Base-by-base conservation (phyloP, 2,113 vertebrate genomes). In the Chunga burmeisteri region DNA sequence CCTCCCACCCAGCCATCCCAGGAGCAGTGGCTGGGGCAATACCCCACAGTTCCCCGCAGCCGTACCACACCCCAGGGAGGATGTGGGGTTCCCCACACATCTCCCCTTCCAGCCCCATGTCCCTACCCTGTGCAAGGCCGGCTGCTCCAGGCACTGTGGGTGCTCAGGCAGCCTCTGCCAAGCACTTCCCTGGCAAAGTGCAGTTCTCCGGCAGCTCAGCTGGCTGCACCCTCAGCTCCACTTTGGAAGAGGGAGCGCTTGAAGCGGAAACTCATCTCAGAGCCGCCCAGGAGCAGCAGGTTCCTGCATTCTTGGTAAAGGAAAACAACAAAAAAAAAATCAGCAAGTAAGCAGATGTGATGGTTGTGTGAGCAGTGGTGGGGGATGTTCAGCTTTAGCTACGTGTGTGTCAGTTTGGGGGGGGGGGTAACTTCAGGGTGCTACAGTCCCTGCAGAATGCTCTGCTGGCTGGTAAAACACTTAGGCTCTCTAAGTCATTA, bases 131-230 rank as follows among this genome's bases (percentile, higher is more conserved):
- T 0, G 2, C 34, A 1, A 7, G 26, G 9, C 11, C 4, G 2
- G 49, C 53, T 21, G 46, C 75, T 40, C 15, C 5, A 3, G n/a
- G 40, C 26, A 16, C 36, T 26, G 29, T 52, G 27, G 53, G 47
- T 4, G 55, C 77, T 66, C n/a, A 65, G 5, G 62, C 11, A 22
- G 65, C 27, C 62, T n/a, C 63, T 56, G 63, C 74, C 74, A 6
- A 30, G 55, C 0, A 0, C 21, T 34, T 16, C 8, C 44, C 56
- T 1, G 6, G 29, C 0, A 0, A 11, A 4, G 5, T 30, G 65
- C 36, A n/a, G 52, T 16, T 81, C 82, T 14, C 50, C 2, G 0
- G 58, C 11, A 0, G 62, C 66, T 71, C 68, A 0, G 34, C 40
- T 71, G 80, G 92, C 84, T 94, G 86, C 91, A 44, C 65, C 46